Evolutionary conservation across 64 coral and sea anemone species (phyloP).

Genomic region (Trachythela sp.): DNA sequence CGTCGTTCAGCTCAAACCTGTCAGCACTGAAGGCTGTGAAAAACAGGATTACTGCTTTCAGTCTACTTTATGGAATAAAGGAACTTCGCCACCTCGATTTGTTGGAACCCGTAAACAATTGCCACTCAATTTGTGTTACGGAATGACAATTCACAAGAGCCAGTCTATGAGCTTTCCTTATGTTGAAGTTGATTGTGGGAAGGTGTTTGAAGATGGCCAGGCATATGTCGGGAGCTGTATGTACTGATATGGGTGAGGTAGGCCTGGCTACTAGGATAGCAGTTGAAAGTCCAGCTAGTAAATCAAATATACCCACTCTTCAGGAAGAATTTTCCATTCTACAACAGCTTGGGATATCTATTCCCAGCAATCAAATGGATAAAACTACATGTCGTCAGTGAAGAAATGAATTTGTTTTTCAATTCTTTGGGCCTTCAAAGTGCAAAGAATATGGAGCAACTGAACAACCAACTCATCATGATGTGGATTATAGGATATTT

Average conservation of each 20-base stretch:
- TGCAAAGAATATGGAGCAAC: background rate
- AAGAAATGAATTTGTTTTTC: slow-evolving; percentile 16
- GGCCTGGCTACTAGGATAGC: too few relatives aligned
- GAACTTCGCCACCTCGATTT: background rate
- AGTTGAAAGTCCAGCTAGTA: background rate
- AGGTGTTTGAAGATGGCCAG: slow-evolving; percentile 30
- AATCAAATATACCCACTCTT: background rate
- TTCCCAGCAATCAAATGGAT: too few relatives aligned
- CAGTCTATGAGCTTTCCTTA: background rate
- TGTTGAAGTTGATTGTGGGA: slow-evolving; percentile 12
- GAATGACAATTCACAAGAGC: slow-evolving; percentile 37
- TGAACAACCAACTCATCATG: background rate
- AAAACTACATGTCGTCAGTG: too few relatives aligned
- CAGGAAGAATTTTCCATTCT: background rate
- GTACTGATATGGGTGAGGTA: too few relatives aligned
- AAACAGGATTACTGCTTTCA: slow-evolving; percentile 8
- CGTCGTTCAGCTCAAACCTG: slow-evolving; percentile 26
- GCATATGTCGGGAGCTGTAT: slow-evolving; percentile 16
- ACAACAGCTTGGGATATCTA: too few relatives aligned
- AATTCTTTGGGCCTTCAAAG: background rate
- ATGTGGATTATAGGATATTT: slow-evolving; percentile 23
- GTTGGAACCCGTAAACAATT: background rate
- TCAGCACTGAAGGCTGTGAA: background rate
- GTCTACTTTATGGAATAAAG: slow-evolving; percentile 2
- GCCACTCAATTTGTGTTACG: slow-evolving; percentile 16